Conservation (phyloP, 2,113 vertebrate species). For the Progne subis region DNA sequence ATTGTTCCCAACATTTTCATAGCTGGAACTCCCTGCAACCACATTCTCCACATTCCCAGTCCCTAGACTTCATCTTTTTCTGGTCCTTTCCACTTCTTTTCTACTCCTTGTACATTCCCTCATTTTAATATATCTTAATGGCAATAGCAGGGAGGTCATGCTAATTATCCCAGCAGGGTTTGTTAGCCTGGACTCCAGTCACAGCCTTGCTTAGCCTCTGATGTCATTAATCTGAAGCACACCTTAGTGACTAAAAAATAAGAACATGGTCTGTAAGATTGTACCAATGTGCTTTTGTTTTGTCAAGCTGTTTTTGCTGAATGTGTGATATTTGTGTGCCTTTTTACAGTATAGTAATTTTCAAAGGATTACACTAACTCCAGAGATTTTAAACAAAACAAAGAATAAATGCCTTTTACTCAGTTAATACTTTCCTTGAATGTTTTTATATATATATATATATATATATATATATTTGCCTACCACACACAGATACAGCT, state of each 20-base stretch:
- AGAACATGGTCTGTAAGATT: background rate
- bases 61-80: background rate
- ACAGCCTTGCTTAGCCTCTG: background rate
- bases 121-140: background rate
- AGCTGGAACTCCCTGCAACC: background rate
- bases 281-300: background rate
- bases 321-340: background rate
- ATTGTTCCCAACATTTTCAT: background rate
- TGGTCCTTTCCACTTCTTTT: background rate
- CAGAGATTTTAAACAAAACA: background rate
- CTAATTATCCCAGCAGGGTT: background rate
- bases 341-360: background rate
- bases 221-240: background rate
- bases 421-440: background rate
- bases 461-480: background rate
- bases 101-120: background rate
- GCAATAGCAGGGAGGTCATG: background rate
- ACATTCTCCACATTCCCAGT: background rate
- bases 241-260: background rate
- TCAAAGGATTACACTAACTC: background rate
- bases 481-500: background rate
- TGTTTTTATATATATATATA: too few species aligned
- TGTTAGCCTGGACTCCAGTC: background rate
- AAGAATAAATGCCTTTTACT: background rate
- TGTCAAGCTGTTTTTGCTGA: background rate